Base-by-base conservation (phyloP, 2,888 invertebrate genomes). In the Hedya salicella region DNA sequence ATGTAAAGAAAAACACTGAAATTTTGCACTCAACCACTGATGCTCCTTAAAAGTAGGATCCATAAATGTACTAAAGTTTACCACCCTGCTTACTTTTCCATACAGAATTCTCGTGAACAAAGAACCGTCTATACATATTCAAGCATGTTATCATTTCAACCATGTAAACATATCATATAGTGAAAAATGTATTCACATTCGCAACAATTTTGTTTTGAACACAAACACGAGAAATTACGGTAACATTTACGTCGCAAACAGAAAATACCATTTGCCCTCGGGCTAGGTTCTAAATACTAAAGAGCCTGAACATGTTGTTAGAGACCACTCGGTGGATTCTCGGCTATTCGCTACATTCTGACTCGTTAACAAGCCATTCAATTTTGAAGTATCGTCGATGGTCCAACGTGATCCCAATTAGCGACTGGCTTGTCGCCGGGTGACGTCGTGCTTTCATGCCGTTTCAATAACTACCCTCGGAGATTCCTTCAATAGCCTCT, bases 331-430 rank as follows among this genome's bases (percentile, higher is more conserved):
- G 78, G 79, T 79, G 78, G 76, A 77, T 78, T 80, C 85, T 78
- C 79, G 81, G 78, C 72, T 76, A 83, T 84, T 86, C 78, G 87
- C 81, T 87, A 88, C 88, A 89, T 87, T 80, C 83, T 85, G 86
- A 86, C 88, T 91, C 89, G 91, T 91, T 92, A 90, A 88, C 88
- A 88, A 88, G 87, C 89, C 78, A 87, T 91, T 91, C 88, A 91
- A 86, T 86, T 86, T 82, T 91, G 86, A 89, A 91, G 91, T 90
- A 89, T 89, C 86, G 88, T 88, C 89, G 88, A 91, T 91, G 85
- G 89, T 86, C 90, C 88, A 84, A 81, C 88, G 86, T 85, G 85
- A 82, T 85, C 89, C 91, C 91, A 92, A 92, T 92, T 92, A 92
- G 91, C 85, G 89, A 90, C 87, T 90, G 89, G 85, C 85, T 53